phyloP scores from a whole-genome alignment of 2,797 vertebrate species.

The Ammospiza maritima region DNA sequence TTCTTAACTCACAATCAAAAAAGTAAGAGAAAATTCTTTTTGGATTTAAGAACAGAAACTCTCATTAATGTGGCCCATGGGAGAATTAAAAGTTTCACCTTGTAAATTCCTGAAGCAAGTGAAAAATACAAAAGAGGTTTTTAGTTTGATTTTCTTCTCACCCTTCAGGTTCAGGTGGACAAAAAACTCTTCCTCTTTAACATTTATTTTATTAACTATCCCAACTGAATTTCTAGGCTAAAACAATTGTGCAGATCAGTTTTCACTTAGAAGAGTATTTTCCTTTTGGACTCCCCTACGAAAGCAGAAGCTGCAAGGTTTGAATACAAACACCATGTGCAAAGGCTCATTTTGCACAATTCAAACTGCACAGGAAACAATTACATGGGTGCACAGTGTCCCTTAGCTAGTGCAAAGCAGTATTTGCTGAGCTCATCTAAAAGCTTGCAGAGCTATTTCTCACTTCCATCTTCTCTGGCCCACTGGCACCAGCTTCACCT shows the following conservation, averaged over 20 bases:
- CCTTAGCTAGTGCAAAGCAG: neutral
- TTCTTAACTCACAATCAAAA: neutral
- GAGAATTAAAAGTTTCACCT: neutral
- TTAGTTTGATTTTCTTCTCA: neutral
- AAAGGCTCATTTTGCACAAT: neutral
- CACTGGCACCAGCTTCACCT: neutral
- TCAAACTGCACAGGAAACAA: neutral
- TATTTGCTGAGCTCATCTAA: neutral
- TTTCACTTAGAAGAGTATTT: neutral
- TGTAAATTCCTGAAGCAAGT: neutral
- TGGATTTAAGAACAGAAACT: neutral
- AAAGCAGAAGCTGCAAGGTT: neutral
- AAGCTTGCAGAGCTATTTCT: neutral
- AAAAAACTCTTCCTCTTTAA: neutral
- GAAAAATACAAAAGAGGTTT: neutral
- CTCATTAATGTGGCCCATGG: neutral
- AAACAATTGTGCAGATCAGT: accelerated
- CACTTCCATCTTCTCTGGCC: neutral
- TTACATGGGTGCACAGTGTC: neutral
- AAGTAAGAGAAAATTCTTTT: neutral
- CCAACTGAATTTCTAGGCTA: neutral
- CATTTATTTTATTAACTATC: neutral
- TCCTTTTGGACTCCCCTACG: neutral
- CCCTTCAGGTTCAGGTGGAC: neutral
- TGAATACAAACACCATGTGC: neutral